phyloP scores from a whole-genome alignment of 2,888 invertebrate genomes.

The Drosophila fulvimacula region DNA sequence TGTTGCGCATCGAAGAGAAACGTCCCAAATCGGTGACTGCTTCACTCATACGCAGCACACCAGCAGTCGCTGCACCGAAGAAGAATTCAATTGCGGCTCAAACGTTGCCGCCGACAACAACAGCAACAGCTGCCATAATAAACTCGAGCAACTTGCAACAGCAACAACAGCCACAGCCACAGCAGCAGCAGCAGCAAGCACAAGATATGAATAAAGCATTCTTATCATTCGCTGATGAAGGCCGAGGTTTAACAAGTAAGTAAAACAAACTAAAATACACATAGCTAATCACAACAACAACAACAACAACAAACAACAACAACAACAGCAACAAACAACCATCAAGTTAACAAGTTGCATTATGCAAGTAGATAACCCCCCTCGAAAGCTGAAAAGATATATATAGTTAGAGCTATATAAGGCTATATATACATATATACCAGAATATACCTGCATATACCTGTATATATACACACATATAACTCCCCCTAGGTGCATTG shows the following conservation, averaged over 20 bases:
- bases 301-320: not conserved
- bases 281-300: not conserved
- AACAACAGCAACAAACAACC: not conserved
- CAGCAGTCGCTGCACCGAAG: constrained; percentile 33
- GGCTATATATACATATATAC: not conserved
- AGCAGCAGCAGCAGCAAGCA: constrained; percentile 86
- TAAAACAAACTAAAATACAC: constrained; percentile 72
- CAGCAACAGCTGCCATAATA: constrained; percentile 48
- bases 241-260: constrained; percentile 94
- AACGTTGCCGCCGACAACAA: constrained; percentile 44
- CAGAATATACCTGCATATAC: not conserved
- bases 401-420: not conserved
- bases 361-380: constrained; percentile 42
- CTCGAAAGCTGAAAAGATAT: constrained; percentile 9
- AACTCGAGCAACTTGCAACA: constrained; percentile 47
- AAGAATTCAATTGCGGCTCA: constrained; percentile 10
- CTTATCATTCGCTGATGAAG: constrained; percentile 94
- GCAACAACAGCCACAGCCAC: constrained; percentile 41
- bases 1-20: constrained; percentile 64
- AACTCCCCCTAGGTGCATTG: constrained; percentile 6
- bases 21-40: constrained; percentile 84
- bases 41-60: constrained; percentile 80
- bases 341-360: constrained; percentile 12
- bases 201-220: constrained; percentile 98
- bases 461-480: constrained; percentile 6